Conservation (phyloP, 2,888 invertebrate genomes). For the Thera obeliscata region DNA sequence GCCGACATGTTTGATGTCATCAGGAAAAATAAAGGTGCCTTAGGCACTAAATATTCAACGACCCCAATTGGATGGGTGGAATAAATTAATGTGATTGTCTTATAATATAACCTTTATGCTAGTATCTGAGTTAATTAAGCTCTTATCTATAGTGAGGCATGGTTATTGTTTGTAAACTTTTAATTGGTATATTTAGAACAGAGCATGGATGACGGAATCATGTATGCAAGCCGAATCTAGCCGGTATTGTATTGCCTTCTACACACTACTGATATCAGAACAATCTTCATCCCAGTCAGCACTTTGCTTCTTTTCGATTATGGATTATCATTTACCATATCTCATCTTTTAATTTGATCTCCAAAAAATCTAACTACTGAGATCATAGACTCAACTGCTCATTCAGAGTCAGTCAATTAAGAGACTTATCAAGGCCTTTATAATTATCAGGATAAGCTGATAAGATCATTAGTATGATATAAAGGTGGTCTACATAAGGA, state of each 20-base stretch:
- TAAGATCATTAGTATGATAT: slow-evolving; percentile 3
- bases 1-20: slow-evolving; percentile 20
- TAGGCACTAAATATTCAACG: slow-evolving; percentile 6
- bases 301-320: too few relatives aligned
- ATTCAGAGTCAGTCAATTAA: not conserved
- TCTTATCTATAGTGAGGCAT: slow-evolving; percentile 5
- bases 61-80: not conserved
- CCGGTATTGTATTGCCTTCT: not conserved
- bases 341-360: too few relatives aligned
- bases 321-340: too few relatives aligned
- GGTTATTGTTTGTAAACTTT: slow-evolving; percentile 3
- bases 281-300: too few relatives aligned
- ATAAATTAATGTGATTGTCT: slow-evolving; percentile 9
- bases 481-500: slow-evolving; percentile 14
- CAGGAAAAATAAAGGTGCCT: not conserved
- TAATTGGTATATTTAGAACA: not conserved
- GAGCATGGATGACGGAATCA: not conserved
- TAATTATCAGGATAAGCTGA: not conserved
- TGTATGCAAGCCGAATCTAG: not conserved
- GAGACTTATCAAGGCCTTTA: not conserved
- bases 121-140: slow-evolving; percentile 9
- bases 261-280: not conserved
- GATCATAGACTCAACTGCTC: too few relatives aligned
- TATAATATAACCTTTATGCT: not conserved
- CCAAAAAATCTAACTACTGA: too few relatives aligned